Base-by-base conservation (phyloP, 2,797 vertebrate species). In the Emydoidea blandingii region DNA sequence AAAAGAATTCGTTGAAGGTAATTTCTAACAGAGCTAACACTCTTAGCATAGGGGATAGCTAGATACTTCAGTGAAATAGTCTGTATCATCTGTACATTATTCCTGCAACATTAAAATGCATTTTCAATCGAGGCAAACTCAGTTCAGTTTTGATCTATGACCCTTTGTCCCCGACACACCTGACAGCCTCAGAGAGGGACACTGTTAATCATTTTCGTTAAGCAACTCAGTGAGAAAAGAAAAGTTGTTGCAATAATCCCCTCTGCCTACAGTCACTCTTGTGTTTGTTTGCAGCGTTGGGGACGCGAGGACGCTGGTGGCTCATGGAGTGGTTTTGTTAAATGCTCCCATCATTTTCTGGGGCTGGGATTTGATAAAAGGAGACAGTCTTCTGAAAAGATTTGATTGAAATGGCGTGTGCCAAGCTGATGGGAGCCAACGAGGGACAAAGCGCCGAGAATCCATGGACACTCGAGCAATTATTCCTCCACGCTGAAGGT, bases 401-500 rank as follows among this genome's bases (percentile, higher is more conserved):
- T 98, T 98, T 99, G 99, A 99, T 99, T 99, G 99, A 99, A 99
- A 99, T 99, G 99, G 99, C 99, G 99, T 99, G 99, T 99, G 99
- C 99, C 99, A 99, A 97, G 98, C 98, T 99, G 99, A 99, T 99
- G 99, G 99, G 99, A 99, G 99, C 99, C 99, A 99, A 99, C 98
- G 98, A 98, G 99, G 99, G 99, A 99, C 99, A 99, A 99, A 99
- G 99, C 99, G 98, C 98, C 98, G 98, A 98, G 99, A 99, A 99
- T 99, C 99, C 99, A 98, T 99, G 99, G 99, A 99, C 99, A 99
- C 99, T 99, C 98, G 98, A 99, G 99, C 99, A 99, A 99, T 99
- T 99, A 99, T 99, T 99, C 99, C 99, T 99, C 99, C 99, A 99
- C 99, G 99, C 99, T 99, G 99, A 99, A 99, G 99, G 99, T 99